Evolutionary conservation across 2,888 invertebrate species (phyloP).

Genomic region (Calameuta filiformis): DNA sequence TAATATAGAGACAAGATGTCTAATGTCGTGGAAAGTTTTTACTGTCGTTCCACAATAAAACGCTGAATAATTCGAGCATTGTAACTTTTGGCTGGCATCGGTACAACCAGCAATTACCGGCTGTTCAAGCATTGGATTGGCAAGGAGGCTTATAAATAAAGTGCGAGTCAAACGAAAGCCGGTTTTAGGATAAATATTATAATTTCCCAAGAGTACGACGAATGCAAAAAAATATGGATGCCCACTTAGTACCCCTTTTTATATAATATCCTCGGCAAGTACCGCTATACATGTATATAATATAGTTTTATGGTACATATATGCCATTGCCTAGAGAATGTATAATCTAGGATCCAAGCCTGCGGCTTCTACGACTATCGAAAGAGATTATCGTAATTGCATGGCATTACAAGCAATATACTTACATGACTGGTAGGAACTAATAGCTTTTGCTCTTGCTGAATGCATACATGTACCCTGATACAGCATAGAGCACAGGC

Average conservation of each 20-base stretch:
- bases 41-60: constrained; percentile 29
- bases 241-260: neutral
- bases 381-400: constrained; percentile 8
- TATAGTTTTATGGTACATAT: neutral
- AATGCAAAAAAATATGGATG: neutral
- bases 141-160: neutral
- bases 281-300: neutral
- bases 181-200: neutral
- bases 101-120: neutral
- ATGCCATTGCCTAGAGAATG: neutral
- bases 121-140: neutral
- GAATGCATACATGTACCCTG: constrained; percentile 6
- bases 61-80: constrained; percentile 30
- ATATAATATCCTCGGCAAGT: neutral
- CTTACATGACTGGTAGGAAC: constrained; percentile 15
- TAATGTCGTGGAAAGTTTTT: constrained; percentile 57
- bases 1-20: constrained; percentile 46
- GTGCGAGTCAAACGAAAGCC: neutral
- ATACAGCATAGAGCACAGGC: neutral
- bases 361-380: neutral
- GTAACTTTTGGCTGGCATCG: neutral
- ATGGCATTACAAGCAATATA: constrained; percentile 15
- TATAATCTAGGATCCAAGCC: neutral
- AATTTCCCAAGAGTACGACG: neutral
- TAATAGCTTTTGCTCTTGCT: constrained; percentile 14